Base-by-base conservation (phyloP, 2,113 vertebrate species). In the Lepisosteus oculatus region DNA sequence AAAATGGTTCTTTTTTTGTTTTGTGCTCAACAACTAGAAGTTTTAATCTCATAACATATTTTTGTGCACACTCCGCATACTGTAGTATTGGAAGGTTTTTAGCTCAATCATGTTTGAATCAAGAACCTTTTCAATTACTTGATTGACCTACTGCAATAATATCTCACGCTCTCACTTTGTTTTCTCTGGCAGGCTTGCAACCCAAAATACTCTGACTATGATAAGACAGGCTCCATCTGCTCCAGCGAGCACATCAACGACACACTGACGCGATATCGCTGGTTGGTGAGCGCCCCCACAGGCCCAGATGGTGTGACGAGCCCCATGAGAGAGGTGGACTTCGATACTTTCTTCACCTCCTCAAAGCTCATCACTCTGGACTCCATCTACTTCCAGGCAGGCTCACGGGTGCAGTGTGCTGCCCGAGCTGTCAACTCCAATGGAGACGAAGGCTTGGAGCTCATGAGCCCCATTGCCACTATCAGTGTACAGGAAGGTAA, bases 281-380 rank as follows among this genome's bases (percentile, higher is more conserved):
- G 96, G 97, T 92, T 98, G 59, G 87, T 93, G 12, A 95, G 95
- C 0, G 94, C 95, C 44, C 95, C 97, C 1, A 84, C 92, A 0
- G 91, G 96, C 59, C 86, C 92, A 0, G 93, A 97, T 8, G 94
- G 96, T 0, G 93, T 98, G 69, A 95, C 95, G 74, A 94, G 94
- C 78, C 95, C 95, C 79, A 94, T 98, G 95, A 92, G 85, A 74
- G 97, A 98, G 78, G 90, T 94, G 69, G 95, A 98, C 88, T 95
- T 95, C 14, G 93, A 99, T 81, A 99, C 96, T 12, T 99, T 98
- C 86, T 97, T 98, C 69, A 96, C 97, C 0, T 96, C 96, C 6
- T 95, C 96, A 75, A 98, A 97, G 90, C 93, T 90, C 83, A 94
- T 98, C 81, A 93, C 95, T 0, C 72, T 99, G 3, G 97, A 98